Evolutionary conservation across 2,797 vertebrate species (phyloP), one percentile per base, ranked within the genome.

Genomic region (Hydrocynus forskahlii): DNA sequence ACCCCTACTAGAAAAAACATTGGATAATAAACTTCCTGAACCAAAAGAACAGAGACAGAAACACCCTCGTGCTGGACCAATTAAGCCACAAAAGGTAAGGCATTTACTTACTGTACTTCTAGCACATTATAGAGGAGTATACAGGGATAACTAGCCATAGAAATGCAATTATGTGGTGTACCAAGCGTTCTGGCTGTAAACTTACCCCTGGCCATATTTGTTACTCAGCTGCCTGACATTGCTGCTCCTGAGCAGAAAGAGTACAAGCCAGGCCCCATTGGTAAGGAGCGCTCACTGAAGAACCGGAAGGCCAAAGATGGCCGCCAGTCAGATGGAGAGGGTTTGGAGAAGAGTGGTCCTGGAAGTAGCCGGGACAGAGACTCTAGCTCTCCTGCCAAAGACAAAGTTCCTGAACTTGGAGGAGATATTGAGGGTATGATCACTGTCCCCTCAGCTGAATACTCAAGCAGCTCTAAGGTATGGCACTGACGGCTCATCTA

Each of bases 31-130:
- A 84, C 92, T 97, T 57, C 96, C 96, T 48, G 97, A 99, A 89
- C 98, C 98, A 10, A 99, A 99, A 95, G 97, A 99, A 87, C 98
- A 99, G 86, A 95, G 97, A 81, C 97, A 98, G 86, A 99, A 99
- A 87, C 97, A 97, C 86, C 95, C 97, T 72, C 95, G 98, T 17
- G 97, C 97, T 82, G 98, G 97, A 67, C 97, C 97, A 76, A 97
- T 99, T 91, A 99, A 99, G 94, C 94, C 96, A 80, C 98, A 98
- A 86, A 99, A 99, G 96, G 98, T 98, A 92, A 86, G 19, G 9
- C 9, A 13, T 45, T 38, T 8, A n/a, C 25, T 68, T 35, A 45
- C 43, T n/a, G 21, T 52, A 45, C 43, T 45, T 45, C 10, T 45
- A 45, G 8, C 48, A 13, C n/a, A 4, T 10, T 2, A 12, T 52